Evolutionary conservation across 1,140 invertebrate species (phyloP).

Genomic region (Drosophila ficusphila): DNA sequence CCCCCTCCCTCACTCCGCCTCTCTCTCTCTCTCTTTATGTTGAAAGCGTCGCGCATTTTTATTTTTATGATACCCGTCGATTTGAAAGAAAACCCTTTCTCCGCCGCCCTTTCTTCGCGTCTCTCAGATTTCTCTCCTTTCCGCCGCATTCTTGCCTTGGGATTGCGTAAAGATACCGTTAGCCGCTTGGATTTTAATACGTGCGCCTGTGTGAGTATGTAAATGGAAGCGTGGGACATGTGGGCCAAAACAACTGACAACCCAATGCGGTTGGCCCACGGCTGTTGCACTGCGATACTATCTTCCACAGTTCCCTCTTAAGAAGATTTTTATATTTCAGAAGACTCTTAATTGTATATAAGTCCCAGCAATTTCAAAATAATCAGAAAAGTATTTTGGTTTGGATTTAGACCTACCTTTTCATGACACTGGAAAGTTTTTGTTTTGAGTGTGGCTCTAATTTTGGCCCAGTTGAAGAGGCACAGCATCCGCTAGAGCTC

Average conservation of each 20-base stretch:
- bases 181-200: conserved; percentile 57
- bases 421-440: not conserved
- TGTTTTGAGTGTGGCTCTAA: conserved; percentile 35
- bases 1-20: conserved; percentile 1
- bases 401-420: not conserved
- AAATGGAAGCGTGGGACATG: conserved; percentile 78
- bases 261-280: conserved; percentile 19
- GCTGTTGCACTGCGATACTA: conserved; percentile 2
- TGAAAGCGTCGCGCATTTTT: conserved; percentile 76
- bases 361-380: no score
- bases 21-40: conserved; percentile 59
- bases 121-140: conserved; percentile 40
- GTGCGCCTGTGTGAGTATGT: conserved; percentile 47
- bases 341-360: no score
- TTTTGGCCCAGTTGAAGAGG: conserved; percentile 70
- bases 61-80: conserved; percentile 73
- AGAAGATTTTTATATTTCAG: no score
- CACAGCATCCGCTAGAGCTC: conserved; percentile 73
- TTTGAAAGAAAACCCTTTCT: conserved; percentile 74
- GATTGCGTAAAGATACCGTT: conserved; percentile 79
- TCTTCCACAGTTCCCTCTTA: not conserved
- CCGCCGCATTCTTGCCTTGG: conserved; percentile 58
- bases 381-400: no score
- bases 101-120: conserved; percentile 50
- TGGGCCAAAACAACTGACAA: conserved; percentile 29